Evolutionary conservation across 2,797 vertebrate species (phyloP), one percentile per base, ranked within the genome.

Genomic region (Takifugu ocellatus): DNA sequence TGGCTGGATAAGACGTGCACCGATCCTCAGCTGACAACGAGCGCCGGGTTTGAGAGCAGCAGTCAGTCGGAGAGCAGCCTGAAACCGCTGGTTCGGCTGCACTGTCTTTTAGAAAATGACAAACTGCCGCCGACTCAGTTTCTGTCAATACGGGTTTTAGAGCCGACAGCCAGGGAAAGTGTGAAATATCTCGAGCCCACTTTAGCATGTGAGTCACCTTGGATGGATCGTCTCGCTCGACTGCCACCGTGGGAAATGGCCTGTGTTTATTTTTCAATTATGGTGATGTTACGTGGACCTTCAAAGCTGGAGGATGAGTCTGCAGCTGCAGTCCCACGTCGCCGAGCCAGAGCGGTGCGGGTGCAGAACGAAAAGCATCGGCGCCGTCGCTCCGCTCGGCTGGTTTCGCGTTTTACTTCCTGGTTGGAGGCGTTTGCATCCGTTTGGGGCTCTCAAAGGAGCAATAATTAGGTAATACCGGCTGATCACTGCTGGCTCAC

Each of bases 171-270:
- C 67, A 60, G 69, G 64, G 46, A 51, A 61, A 61, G 65, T 45
- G 75, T 71, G 66, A 80, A 79, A 78, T 67, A 66, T 72, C 65
- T 57, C 61, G 61, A 59, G 71, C 66, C 54, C 66, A 69, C 81
- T 82, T 74, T 59, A 65, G 77, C 68, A 78, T 74, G 10, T 66
- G 74, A 86, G 79, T 86, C 79, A 79, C 75, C 80, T 75, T 79
- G 72, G 26, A 71, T 42, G 56, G 59, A 16, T 60, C 53, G 65
- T 66, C 67, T 74, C 17, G 4, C 68, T 65, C 77, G 72, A 82
- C 76, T 77, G 76, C 66, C 56, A 66, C 67, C 49, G 68, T 64
- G 31, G 74, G 72, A 76, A 39, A 46, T 45, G 57, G 74, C 58
- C 75, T 55, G 63, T 66, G 70, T 61, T 33, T 54, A 44, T 36